Evolutionary conservation across 1,140 invertebrate species (phyloP), one percentile per base, ranked within the genome.

Genomic region (Metaphire vulgaris): DNA sequence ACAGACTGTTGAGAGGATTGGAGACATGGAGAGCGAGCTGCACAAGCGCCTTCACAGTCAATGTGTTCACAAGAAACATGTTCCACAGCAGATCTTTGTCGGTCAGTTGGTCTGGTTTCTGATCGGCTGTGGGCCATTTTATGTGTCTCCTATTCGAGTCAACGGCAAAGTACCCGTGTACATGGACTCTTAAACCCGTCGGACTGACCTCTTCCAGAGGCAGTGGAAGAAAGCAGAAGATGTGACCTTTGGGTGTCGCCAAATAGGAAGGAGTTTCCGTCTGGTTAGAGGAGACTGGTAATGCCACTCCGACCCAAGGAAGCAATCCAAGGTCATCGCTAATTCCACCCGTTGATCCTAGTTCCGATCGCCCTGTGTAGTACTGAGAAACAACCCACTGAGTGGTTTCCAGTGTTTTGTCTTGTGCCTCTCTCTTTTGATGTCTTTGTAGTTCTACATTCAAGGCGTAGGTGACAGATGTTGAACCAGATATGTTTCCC

Each of bases 171-270:
- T 65, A 77, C 16, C 72, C 76, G 26, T 75, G 75, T 30, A 77
- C 56, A 28, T 77, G 76, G 32, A 77, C 64, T 28, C 33, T 33
- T 1, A 77, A 71, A 0, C 76, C 72, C 0, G 74, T 77, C 2
- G 31, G 32, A 67, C 72, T 77, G 26, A 33, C 41, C 66, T 74
- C 21, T 77, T 69, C 67, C 32, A 77, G 26, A 6, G 76, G 76
- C 15, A 77, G 73, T 14, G 76, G 76, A 26, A 77, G 34, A 68
- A 77, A 77, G 65, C 76, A 77, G 66, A 75, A 77, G 1, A 77
- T 33, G n/a, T 77, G 76, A n/a, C 76, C 68, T 1, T 65, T 32
- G n/a, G 74, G 77, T 68, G 74, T 30, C 28, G 26, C 29, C 30
- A 16, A 56, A 69, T 16, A 28, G 15, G 68, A 1, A 32, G 28